Percentiles rank a stretch among this genome's conserved stretches.
Evolutionary conservation across 2,797 vertebrate genomes (phyloP).

Genomic region (Ptychadena robeensis): DNA sequence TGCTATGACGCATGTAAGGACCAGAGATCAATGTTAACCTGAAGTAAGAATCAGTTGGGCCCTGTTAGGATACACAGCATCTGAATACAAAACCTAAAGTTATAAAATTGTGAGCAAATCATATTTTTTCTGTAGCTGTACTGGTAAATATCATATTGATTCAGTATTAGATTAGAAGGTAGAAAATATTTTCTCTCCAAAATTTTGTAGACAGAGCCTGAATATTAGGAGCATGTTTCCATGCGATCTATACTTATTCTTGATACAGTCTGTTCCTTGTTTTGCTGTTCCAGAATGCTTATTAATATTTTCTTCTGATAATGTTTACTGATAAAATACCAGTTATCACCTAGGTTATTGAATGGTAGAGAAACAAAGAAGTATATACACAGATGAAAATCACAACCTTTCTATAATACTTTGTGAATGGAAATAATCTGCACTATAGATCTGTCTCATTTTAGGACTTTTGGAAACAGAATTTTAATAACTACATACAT

Average conservation of each 20-base stretch:
- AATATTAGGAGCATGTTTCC: background rate
- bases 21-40: too few relatives aligned
- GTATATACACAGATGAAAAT: background rate
- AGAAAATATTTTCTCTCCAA: background rate
- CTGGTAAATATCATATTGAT: background rate
- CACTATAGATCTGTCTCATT: constrained; percentile 3
- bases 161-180: background rate
- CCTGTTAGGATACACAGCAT: too few relatives aligned
- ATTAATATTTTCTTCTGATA: background rate
- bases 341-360: background rate
- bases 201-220: background rate
- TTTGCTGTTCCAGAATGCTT: constrained; percentile 5
- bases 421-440: background rate
- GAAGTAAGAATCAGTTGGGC: too few relatives aligned
- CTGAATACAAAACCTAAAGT: too few relatives aligned
- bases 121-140: too few relatives aligned
- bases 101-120: too few relatives aligned
- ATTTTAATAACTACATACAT: background rate
- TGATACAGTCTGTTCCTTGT: background rate
- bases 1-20: too few relatives aligned
- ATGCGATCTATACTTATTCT: background rate
- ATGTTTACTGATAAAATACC: constrained; percentile 12
- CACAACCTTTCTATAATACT: background rate
- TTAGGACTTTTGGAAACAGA: background rate
- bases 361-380: constrained; percentile 15